Conservation (phyloP, 2,888 invertebrate species). For the Ophioninae sp. region DNA sequence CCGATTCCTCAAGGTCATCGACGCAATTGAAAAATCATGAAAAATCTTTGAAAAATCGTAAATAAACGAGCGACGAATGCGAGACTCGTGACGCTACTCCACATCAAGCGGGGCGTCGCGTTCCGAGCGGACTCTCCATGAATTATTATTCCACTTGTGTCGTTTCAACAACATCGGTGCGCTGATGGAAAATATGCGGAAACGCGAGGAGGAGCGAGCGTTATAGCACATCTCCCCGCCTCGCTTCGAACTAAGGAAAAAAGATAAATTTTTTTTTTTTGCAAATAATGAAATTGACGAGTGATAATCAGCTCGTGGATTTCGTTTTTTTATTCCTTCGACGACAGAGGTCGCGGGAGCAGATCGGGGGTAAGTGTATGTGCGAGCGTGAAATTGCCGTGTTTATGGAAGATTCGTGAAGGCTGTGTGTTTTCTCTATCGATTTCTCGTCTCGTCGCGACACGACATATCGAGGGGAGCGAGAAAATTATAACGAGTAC, state of each 20-base stretch:
- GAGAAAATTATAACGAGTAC: conserved; percentile 18
- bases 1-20: too few relatives aligned
- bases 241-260: conserved; percentile 12
- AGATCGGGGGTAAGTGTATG: conserved; percentile 7
- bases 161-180: conserved; percentile 31
- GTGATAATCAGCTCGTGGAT: conserved; percentile 29
- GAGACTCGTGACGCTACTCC: neutral
- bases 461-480: neutral
- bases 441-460: conserved; percentile 7
- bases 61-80: neutral
- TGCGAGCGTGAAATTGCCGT: conserved; percentile 43
- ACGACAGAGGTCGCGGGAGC: conserved; percentile 37
- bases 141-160: conserved; percentile 27
- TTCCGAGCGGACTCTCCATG: too few relatives aligned
- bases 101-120: neutral
- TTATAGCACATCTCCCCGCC: conserved; percentile 21
- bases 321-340: conserved; percentile 20
- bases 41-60: too few relatives aligned
- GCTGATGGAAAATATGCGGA: conserved; percentile 48
- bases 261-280: conserved; percentile 13
- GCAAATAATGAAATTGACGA: conserved; percentile 36
- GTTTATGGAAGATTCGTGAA: conserved; percentile 42
- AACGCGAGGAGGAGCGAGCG: conserved; percentile 16
- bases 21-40: too few relatives aligned
- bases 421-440: conserved; percentile 13